Base-by-base conservation (phyloP, 1,140 invertebrate genomes). In the Drosophila kohkoa region DNA sequence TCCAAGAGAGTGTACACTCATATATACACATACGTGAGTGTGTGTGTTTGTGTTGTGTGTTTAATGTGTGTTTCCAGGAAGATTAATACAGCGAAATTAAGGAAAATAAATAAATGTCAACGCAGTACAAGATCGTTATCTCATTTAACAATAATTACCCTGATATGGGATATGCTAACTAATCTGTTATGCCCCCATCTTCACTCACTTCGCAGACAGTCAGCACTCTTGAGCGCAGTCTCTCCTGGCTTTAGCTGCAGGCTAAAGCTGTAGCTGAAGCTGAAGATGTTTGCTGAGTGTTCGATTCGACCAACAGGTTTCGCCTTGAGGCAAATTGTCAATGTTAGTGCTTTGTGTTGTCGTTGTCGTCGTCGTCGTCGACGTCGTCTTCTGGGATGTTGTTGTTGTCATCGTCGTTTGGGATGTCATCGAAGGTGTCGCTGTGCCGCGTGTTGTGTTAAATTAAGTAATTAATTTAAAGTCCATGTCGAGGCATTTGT, bases 41-140 rank as follows among this genome's bases (percentile, higher is more conserved):
- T 38, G 35, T 67, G 43, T 32, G 20, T 13, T 28, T 60, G 51
- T 76, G 74, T 76, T 82, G 81, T 80, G 77, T 80, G 77, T 81
- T 85, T 83, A 83, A 74, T 80, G 83, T 79, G 80, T 75, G 77
- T 83, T 92, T 92, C 91, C 85, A 72, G 81, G 90, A 92, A 92
- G 91, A 92, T 92, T 92, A 92, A 92, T 92, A 91, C 91, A 77
- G 79, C 91, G 68, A 92, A 92, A 91, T 92, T 92, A 92, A 92
- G 91, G 86, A 92, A 92, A 92, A 92, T 92, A 92, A 92, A 92
- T 92, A 92, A 92, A 92, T 92, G 91, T 92, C 91, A 92, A 85
- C 91, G 85, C 78, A 77, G 76, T 90, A 92, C 91, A 92, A 91
- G 91, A 92, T 92, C 86, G 88, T 91, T 92, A 92, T 92, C 91